These are phyloP conservation scores for Apocrypta bakeri DNA, from an alignment of 1,140 invertebrate species.

Conservation along the genomic window DNA sequence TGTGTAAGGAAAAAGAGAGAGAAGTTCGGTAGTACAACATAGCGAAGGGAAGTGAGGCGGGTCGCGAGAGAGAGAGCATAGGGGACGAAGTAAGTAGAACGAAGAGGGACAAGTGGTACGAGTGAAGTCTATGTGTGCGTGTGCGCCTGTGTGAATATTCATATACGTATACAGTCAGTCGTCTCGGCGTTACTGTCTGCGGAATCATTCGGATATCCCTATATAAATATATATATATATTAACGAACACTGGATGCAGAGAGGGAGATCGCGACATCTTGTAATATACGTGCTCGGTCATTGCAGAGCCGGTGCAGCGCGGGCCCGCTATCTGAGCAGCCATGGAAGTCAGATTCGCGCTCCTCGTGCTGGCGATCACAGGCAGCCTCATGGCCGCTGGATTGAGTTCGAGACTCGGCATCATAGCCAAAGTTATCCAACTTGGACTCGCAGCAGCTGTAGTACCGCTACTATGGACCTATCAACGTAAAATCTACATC, in stretches of 20 bases:
- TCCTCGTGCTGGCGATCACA: slow-evolving; percentile 74
- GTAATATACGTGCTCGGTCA: not conserved
- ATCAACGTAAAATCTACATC: slow-evolving; percentile 76
- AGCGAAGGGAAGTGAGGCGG: not conserved
- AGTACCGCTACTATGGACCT: slow-evolving; percentile 75
- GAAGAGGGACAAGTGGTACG: not conserved
- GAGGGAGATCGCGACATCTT: too few species aligned
- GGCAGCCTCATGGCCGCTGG: slow-evolving; percentile 76
- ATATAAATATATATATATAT: too few species aligned
- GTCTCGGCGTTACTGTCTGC: too few species aligned
- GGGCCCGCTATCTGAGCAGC: not conserved
- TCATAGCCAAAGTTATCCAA: slow-evolving; percentile 76
- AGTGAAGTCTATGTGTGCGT: not conserved
- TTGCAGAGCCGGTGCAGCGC: slow-evolving; percentile 30
- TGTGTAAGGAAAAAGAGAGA: not conserved
- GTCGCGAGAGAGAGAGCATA: not conserved
- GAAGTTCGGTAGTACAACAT: not conserved
- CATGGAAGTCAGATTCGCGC: slow-evolving; percentile 67
- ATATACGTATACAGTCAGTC: too few species aligned
- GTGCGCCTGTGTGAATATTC: not conserved
- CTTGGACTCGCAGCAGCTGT: slow-evolving; percentile 74
- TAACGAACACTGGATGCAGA: too few species aligned
- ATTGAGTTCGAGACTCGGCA: slow-evolving; percentile 75
- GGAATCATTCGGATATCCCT: too few species aligned
- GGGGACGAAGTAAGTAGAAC: not conserved